Evolutionary conservation across 2,797 vertebrate genomes (phyloP), one percentile per base, ranked within the genome.

Genomic region (Oophaga sylvatica): DNA sequence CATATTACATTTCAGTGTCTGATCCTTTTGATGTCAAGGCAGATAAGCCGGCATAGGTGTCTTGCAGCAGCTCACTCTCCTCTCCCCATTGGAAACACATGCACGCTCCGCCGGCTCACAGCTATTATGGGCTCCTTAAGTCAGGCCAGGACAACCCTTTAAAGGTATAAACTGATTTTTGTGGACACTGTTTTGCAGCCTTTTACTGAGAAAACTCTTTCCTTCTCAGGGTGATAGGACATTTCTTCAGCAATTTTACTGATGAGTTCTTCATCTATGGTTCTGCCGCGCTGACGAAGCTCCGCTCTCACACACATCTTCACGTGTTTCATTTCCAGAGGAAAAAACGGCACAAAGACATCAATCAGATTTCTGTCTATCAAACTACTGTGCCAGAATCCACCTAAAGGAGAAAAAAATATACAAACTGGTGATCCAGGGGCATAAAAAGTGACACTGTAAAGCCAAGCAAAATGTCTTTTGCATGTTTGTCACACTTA

Each of bases 291-390:
- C 1, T 92, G 91, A 56, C 89, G 88, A 90, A 99, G 94, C 92
- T 97, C 97, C 0, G 96, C 95, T 83, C 94, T 82, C 89, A 94
- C 93, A 2, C 98, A 99, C 95, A 96, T 96, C 78, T 97, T 93
- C 16, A 99, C 93, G 0, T 99, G 98, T 57, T 90, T 92, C 90
- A 96, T 96, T 87, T 99, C 98, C 95, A 99, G 92, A 8, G 98
- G 98, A 62, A 99, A 95, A 86, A 99, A 98, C 0, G 98, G 98
- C 20, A 99, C 95, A 0, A 98, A 99, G 91, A 96, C 98, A 90
- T 99, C 98, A 48, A 99, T 97, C 91, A 99, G 94, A 91, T 97
- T 96, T 91, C 95, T 96, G 88, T 97, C 97, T 0, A 99, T 99
- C 86, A 99, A 90, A 88, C 95, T 97, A 56, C 97, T 96, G 89